Evolutionary conservation across 2,113 vertebrate genomes (phyloP), one percentile per base, ranked within the genome.

Genomic region (Xiphophorus hellerii): DNA sequence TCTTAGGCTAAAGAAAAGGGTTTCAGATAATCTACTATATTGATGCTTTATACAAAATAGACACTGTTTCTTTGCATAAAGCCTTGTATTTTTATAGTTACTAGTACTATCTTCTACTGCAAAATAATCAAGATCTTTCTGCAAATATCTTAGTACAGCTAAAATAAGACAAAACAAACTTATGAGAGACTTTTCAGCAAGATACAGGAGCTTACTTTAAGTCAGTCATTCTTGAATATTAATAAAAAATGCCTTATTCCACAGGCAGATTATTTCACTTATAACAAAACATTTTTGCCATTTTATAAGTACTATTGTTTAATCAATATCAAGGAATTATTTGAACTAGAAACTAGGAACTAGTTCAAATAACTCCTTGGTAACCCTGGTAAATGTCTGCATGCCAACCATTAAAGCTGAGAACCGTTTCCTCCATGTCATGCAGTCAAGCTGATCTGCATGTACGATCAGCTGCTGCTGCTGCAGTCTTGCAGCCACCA

Each of bases 401-500:
- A 25, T 58, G 51, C 2, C 10, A 58, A n/a, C 7, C 51, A 25
- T 54, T 54, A 9, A 58, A 58, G 25, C 51, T 25, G 25, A 17
- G 51, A 54, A 25, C 51, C 10, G 51, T 11, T 25, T n/a, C 31
- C 28, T 67, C 20, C 31, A 22, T 37, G 44, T 81, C 84, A 39
- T 51, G 54, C n/a, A 67, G 62, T 79, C 62, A 62, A 54, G 51
- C 39, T 63, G 81, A 62, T 76, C 72, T 88, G 84, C 86, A 84
- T 81, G 66, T 76, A 15, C 30, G 51, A 81, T 73, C 79, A 80
- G 85, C 88, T 39, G 75, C 88, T 39, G 77, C 76, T 74, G 67
- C 74, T 85, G 84, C 81, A 86, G 62, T 48, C 64, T 65, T 15
- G 20, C 73, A 51, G 79, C 82, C 84, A 80, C 83, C 77, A 81